phyloP scores from a whole-genome alignment of 2,888 invertebrate species.

The Phortica okadai region DNA sequence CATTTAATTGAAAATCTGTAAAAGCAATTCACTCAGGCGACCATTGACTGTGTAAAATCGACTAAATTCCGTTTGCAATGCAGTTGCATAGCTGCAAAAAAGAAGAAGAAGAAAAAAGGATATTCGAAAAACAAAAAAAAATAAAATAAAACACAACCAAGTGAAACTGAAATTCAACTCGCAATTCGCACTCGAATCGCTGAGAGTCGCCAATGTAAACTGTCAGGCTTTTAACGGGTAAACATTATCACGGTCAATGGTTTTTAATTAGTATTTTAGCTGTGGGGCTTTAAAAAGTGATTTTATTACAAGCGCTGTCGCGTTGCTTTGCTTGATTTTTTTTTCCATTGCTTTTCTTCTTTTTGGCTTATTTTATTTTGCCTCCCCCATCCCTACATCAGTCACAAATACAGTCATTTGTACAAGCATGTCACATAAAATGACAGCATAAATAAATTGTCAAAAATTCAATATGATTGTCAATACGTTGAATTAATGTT shows the following conservation, averaged over 20 bases:
- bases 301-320: constrained; percentile 42
- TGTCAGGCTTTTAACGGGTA: constrained; percentile 43
- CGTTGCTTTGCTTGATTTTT: constrained; percentile 13
- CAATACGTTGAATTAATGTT: no score
- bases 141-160: constrained; percentile 24
- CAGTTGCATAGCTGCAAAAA: background rate
- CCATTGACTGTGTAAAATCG: constrained; percentile 28
- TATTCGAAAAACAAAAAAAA: constrained; percentile 29
- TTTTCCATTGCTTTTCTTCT: background rate
- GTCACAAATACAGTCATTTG: background rate
- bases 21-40: constrained; percentile 19
- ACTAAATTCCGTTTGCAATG: constrained; percentile 21
- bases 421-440: no score
- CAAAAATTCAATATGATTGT: no score
- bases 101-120: constrained; percentile 2
- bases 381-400: no score
- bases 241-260: constrained; percentile 60
- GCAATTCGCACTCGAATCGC: background rate
- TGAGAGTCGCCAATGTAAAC: constrained; percentile 16
- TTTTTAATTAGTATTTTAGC: constrained; percentile 60
- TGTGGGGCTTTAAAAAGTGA: constrained; percentile 57
- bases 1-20: constrained; percentile 30
- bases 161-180: background rate
- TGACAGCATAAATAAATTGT: no score
- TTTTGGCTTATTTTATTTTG: background rate